A percentile compares a stretch with the other conserved stretches of the same genome.
Evolutionary conservation across 2,113 vertebrate genomes (phyloP).

Genomic region (Protobothrops mucrosquamatus): DNA sequence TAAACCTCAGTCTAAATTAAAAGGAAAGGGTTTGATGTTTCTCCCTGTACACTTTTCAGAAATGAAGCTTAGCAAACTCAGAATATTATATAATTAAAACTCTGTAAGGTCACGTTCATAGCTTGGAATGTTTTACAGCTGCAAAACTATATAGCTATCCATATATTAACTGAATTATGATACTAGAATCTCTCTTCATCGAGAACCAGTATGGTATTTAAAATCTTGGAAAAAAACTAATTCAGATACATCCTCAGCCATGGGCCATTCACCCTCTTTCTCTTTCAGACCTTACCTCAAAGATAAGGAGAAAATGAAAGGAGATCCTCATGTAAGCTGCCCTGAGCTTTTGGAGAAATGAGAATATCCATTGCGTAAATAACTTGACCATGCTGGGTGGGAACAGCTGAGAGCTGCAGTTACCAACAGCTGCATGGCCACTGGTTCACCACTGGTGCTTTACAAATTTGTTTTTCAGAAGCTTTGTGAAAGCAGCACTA

Average conservation of each 20-base stretch:
- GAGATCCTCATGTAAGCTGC: background rate
- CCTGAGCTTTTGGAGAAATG: background rate
- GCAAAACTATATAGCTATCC: background rate
- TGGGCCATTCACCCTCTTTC: background rate
- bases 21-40: background rate
- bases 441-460: background rate
- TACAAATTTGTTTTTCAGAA: background rate
- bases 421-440: background rate
- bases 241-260: background rate
- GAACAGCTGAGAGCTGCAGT: background rate
- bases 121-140: background rate
- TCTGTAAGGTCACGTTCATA: background rate
- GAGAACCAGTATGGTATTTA: background rate
- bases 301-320: background rate
- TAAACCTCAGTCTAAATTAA: accelerated
- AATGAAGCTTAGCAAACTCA: background rate
- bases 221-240: background rate
- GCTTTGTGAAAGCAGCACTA: background rate
- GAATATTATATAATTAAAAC: background rate
- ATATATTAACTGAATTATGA: background rate
- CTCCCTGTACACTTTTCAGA: background rate
- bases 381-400: background rate
- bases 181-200: background rate
- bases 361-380: background rate
- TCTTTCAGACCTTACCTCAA: background rate